A percentile compares a stretch with the other conserved stretches of the same genome.
Conservation (phyloP, 2,797 vertebrate genomes). For the Meda fulgida region DNA sequence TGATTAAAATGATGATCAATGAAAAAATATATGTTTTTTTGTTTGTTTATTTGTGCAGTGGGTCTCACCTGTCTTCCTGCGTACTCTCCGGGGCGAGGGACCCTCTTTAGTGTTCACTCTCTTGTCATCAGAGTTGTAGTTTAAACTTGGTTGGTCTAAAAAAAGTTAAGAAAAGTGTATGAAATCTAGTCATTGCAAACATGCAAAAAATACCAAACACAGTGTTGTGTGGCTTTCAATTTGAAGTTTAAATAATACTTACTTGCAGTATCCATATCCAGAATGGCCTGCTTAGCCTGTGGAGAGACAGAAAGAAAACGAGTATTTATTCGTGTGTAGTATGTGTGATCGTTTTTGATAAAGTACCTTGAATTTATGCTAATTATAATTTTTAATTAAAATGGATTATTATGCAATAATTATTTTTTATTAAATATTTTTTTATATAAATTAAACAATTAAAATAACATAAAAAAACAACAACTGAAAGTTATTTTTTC, state of each 20-base stretch:
- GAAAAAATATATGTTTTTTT: background rate
- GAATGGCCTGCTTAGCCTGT: slow-evolving; percentile 96
- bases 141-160: slow-evolving; percentile 93
- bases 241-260: slow-evolving; percentile 73
- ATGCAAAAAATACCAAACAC: background rate
- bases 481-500: background rate
- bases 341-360: background rate
- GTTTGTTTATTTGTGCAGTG: background rate
- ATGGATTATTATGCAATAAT: background rate
- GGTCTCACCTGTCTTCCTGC: slow-evolving; percentile 89
- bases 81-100: slow-evolving; percentile 82
- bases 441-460: background rate
- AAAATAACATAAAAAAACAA: no score
- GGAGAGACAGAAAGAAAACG: slow-evolving; percentile 64
- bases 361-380: background rate
- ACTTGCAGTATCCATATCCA: slow-evolving; percentile 97
- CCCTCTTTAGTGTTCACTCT: slow-evolving; percentile 86
- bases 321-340: background rate
- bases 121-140: slow-evolving; percentile 85
- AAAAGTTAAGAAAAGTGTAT: slow-evolving; percentile 11
- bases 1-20: background rate
- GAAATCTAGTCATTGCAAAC: background rate
- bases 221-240: background rate
- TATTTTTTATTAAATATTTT: background rate
- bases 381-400: background rate